Evolutionary conservation across 2,113 vertebrate genomes (phyloP).

Genomic region (Erpornis zantholeuca): DNA sequence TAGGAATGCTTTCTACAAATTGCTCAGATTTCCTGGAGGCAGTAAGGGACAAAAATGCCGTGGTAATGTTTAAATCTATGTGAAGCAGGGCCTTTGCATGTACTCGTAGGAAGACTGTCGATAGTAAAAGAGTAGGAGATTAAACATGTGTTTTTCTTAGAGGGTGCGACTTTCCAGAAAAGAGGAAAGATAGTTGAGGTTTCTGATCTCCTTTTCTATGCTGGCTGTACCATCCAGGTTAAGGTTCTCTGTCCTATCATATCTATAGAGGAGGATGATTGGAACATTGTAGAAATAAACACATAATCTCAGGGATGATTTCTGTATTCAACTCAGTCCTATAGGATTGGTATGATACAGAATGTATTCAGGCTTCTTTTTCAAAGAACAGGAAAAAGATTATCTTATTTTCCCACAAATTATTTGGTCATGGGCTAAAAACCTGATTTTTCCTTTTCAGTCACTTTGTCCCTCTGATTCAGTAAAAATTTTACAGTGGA

Average conservation of each 20-base stretch:
- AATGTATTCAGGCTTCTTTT: neutral
- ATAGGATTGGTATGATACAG: rapidly evolving
- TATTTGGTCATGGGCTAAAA: neutral
- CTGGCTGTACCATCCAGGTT: neutral
- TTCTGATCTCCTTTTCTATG: neutral
- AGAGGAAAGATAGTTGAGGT: neutral
- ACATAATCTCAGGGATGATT: neutral
- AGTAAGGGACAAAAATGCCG: neutral
- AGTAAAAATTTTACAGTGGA: neutral
- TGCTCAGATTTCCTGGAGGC: conserved; percentile 24
- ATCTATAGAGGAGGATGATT: neutral
- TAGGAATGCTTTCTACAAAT: neutral
- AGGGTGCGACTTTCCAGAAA: neutral
- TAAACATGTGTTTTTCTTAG: neutral
- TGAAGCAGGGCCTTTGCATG: neutral
- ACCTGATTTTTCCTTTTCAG: neutral
- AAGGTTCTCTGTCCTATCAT: neutral
- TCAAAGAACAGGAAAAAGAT: neutral
- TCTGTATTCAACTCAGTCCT: neutral
- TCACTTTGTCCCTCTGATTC: neutral
- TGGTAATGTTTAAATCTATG: neutral
- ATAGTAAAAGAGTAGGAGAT: neutral
- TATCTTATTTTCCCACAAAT: neutral
- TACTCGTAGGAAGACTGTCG: neutral
- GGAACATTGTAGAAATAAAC: neutral